These are phyloP conservation scores for Babylonia areolata DNA, from an alignment of 1,140 invertebrate species.

Conservation along the genomic window DNA sequence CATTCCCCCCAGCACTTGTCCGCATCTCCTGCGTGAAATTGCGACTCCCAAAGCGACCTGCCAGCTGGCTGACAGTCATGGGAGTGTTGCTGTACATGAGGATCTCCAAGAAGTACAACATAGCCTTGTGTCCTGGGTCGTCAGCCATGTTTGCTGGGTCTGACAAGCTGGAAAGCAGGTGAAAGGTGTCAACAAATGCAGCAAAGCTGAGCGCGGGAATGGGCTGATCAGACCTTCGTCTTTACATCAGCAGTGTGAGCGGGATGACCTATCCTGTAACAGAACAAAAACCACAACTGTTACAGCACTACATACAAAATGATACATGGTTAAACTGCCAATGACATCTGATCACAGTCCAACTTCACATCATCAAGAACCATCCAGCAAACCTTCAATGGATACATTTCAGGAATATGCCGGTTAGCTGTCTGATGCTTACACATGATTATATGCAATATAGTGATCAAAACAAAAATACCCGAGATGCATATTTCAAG, in stretches of 20 bases:
- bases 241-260: conserved; percentile 20
- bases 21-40: conserved; percentile 77
- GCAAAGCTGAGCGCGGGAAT: background rate
- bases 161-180: conserved; percentile 7
- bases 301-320: too few relatives aligned
- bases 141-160: conserved; percentile 68
- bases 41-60: conserved; percentile 75
- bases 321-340: too few relatives aligned
- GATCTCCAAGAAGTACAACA: conserved; percentile 77
- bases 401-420: too few relatives aligned
- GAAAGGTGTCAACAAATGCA: background rate
- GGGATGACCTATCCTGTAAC: conserved; percentile 27
- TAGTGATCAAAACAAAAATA: too few relatives aligned
- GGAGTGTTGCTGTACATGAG: conserved; percentile 75
- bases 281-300: too few relatives aligned
- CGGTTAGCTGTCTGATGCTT: too few relatives aligned
- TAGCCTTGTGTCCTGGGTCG: conserved; percentile 76
- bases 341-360: too few relatives aligned
- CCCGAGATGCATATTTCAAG: too few relatives aligned
- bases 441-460: too few relatives aligned
- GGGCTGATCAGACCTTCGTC: conserved; percentile 3
- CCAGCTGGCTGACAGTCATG: conserved; percentile 74
- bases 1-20: conserved; percentile 75
- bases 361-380: too few relatives aligned
- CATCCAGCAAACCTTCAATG: too few relatives aligned